Base-by-base conservation (phyloP, 2,797 vertebrate species). In the Mastacembelus armatus region DNA sequence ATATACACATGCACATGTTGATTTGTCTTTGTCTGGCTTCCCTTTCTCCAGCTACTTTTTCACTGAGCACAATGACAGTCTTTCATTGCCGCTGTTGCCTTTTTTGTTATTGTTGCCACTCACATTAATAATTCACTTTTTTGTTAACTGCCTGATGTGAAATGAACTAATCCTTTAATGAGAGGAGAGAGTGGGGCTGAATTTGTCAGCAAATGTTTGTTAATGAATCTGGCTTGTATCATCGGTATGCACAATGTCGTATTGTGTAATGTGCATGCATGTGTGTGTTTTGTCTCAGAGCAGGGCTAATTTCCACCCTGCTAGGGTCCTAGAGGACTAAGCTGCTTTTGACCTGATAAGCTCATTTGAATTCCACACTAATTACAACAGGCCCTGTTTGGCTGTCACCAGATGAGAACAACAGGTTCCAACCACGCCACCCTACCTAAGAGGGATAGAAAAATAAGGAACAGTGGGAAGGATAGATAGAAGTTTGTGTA, bases 301-400 rank as follows among this genome's bases (percentile, higher is more conserved):
- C 47, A 18, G 58, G 86, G 88, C 90, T 91, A 90, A 91, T 94
- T 91, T 92, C 89, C 77, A 88, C 83, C 87, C 84, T 84, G 87
- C 84, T 74, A 76, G 87, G 89, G 90, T 91, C 92, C 92, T 93
- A 61, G 75, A 92, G 92, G 89, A 91, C 87, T 88, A 91, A 91
- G 92, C 93, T 93, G 92, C 91, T 92, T 93, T 91, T 94, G 88
- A 94, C 93, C 92, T 86, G 92, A 94, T 93, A 93, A 94, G 92
- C 93, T 94, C 90, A 94, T 94, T 94, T 92, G 88, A 93, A 94
- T 93, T 93, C 90, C 89, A 72, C 88, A 88, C 90, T 93, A 93
- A 93, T 94, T 93, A 92, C 91, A 85, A 84, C 83, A 81, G 84
- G 74, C 86, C 82, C 81, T 69, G 80, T 83, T 92, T 86, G 72